Base-by-base conservation (phyloP, 2,888 invertebrate genomes). In the Lepas anatifera region DNA sequence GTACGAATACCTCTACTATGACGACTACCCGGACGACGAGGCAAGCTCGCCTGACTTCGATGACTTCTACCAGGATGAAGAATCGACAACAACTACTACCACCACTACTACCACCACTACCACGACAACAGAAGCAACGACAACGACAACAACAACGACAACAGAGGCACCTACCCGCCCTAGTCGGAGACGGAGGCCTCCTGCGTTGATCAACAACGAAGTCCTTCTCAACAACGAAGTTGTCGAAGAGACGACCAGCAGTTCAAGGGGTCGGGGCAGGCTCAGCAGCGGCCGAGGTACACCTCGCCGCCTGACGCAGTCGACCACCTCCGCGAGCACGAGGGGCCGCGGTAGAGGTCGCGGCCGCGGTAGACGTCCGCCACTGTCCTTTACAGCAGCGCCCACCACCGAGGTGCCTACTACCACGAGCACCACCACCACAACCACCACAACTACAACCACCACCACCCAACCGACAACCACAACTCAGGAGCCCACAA, bases 1-100 rank as follows among this genome's bases (percentile, higher is more conserved):
- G 66, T 66, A 66, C 66, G 66, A 66, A 25, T 66, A 66, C 39
- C 41, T 66, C 25, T 66, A 66, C 41, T 66, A 66, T 25, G 39
- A 66, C 39, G 66, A 66, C 66, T 37, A 66, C 37, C 27, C 39
- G 13, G 39, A 39, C 13, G 66, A 37, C 6, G 37, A 37, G 11
- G 25, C 1, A 0, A 41, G 39, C 66, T 39, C 66, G 66, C 39
- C 39, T 27, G 66, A 66, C 18, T 66, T 66, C 41, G 66, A 66
- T 0, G 66, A 66, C 35, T 35, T 22, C 58, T 58, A 35, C 35
- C 32, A 32, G 7, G 58, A 58, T 22, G 35, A 32, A 4, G 7
- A 13, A 3, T 7, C 8, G 32, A 58, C 52, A 16, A n/a, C 8
- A 11, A 35, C 32, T 0, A 22, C 35, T 32, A n/a, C 58, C 8